phyloP scores from a whole-genome alignment of 2,797 vertebrate genomes.

The Trichosurus vulpecula region DNA sequence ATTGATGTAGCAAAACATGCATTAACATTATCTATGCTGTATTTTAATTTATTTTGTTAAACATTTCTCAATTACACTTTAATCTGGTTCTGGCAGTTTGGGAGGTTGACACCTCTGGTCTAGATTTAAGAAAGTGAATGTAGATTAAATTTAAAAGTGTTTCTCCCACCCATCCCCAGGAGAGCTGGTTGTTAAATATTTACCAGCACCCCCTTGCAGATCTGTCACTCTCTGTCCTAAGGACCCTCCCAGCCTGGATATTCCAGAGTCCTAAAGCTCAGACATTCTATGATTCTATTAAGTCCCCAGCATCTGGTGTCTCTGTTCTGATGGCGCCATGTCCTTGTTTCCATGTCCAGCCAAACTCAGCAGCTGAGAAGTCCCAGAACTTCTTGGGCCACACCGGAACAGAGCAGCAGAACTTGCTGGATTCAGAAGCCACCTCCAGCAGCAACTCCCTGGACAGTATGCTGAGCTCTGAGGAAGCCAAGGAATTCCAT shows the following conservation, averaged over 20 bases:
- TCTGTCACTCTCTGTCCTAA: background rate
- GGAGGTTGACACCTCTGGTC: too few species aligned
- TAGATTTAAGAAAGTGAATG: too few species aligned
- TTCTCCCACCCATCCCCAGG: too few species aligned
- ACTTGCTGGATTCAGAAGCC: conserved; percentile 69
- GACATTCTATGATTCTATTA: background rate
- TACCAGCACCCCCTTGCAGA: too few species aligned
- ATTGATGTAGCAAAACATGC: too few species aligned
- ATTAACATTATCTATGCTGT: too few species aligned
- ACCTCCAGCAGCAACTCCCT: conserved; percentile 80
- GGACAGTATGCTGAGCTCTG: conserved; percentile 58
- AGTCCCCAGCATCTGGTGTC: background rate
- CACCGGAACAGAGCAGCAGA: conserved; percentile 61
- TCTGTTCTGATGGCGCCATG: background rate
- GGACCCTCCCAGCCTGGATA: background rate
- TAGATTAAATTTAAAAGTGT: too few species aligned
- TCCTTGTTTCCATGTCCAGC: conserved; percentile 55
- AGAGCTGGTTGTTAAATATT: too few species aligned
- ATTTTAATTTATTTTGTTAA: too few species aligned
- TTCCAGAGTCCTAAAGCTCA: background rate
- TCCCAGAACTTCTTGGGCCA: background rate
- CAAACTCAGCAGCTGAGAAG: conserved; percentile 65
- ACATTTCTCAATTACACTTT: too few species aligned
- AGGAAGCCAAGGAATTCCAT: background rate
- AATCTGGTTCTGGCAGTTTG: too few species aligned